Conservation (phyloP, 1,140 invertebrate species). For the Euglossa dilemma region DNA sequence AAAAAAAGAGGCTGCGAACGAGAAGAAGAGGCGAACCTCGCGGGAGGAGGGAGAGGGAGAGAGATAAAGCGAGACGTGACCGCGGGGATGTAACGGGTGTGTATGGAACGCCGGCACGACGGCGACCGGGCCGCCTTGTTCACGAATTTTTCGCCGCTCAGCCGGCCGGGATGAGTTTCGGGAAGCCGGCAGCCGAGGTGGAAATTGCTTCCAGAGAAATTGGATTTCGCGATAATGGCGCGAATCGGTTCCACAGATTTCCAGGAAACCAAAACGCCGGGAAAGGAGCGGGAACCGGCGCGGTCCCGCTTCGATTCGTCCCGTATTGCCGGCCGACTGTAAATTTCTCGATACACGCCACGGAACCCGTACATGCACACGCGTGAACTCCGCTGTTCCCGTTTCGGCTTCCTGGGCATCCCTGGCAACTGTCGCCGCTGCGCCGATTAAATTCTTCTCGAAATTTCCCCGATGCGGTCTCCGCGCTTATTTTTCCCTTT, state of each 20-base stretch:
- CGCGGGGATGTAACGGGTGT: slow-evolving; percentile 66
- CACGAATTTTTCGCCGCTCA: slow-evolving; percentile 48
- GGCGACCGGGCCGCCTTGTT: slow-evolving; percentile 33
- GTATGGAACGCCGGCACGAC: slow-evolving; percentile 29
- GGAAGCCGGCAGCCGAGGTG: slow-evolving; percentile 44
- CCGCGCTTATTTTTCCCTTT: too few species aligned
- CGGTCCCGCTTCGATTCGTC: slow-evolving; percentile 33
- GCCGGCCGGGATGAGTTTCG: slow-evolving; percentile 41
- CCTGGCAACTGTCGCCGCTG: neutral
- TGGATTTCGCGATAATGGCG: slow-evolving; percentile 56
- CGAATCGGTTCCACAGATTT: slow-evolving; percentile 53
- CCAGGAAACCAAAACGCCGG: slow-evolving; percentile 48
- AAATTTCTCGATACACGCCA: slow-evolving; percentile 45
- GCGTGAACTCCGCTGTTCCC: neutral
- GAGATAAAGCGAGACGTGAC: slow-evolving; percentile 52
- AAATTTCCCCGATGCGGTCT: neutral
- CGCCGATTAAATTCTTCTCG: neutral
- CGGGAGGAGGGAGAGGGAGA: slow-evolving; percentile 25
- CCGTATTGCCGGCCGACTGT: slow-evolving; percentile 34
- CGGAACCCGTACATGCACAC: neutral
- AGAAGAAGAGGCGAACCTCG: slow-evolving; percentile 4
- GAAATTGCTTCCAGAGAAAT: slow-evolving; percentile 58
- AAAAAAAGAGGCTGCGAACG: slow-evolving; percentile 28
- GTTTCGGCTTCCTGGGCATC: neutral
- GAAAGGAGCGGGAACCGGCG: slow-evolving; percentile 8